Percentiles rank a stretch among this genome's conserved stretches.
These are phyloP conservation scores for Saxidomus purpurata DNA, from an alignment of 1,140 invertebrate genomes.

Conservation along the genomic window DNA sequence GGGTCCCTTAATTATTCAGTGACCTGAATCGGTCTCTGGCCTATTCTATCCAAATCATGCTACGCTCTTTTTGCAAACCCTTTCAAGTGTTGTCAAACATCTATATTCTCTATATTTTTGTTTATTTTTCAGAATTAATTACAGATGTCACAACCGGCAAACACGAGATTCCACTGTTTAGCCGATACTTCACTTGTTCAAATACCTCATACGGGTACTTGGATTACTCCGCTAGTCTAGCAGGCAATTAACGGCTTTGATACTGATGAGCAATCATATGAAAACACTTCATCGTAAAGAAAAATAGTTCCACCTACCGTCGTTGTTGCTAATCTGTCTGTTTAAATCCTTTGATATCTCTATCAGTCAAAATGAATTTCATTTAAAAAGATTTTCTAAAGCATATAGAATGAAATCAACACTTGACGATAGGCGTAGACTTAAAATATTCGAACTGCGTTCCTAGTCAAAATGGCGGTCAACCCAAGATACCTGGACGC, in stretches of 20 bases:
- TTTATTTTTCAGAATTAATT: constrained; percentile 54
- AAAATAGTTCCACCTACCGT: constrained; percentile 51
- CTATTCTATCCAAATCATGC: neutral
- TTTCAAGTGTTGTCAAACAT: constrained; percentile 45
- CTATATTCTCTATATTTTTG: constrained; percentile 33
- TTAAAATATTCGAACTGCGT: constrained; percentile 49
- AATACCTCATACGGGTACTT: constrained; percentile 49
- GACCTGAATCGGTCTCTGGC: neutral
- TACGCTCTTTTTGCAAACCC: neutral
- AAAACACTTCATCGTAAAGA: constrained; percentile 29
- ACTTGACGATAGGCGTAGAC: constrained; percentile 27
- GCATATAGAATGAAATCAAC: constrained; percentile 23
- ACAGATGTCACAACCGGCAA: constrained; percentile 46
- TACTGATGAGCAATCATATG: constrained; percentile 63
- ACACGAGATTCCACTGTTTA: constrained; percentile 52
- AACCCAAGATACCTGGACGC: constrained; percentile 50
- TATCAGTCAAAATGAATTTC: constrained; percentile 60
- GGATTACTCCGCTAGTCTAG: constrained; percentile 53
- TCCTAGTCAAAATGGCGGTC: constrained; percentile 66
- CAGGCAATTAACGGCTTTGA: constrained; percentile 64
- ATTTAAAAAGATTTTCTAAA: constrained; percentile 48
- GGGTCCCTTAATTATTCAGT: neutral
- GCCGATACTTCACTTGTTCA: constrained; percentile 57
- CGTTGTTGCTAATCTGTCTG: constrained; percentile 48
- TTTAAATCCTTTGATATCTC: constrained; percentile 61